A percentile compares a stretch with the other conserved stretches of the same genome.
Conservation (phyloP, 1,140 invertebrate species). For the Zeugodacus cucurbitae region DNA sequence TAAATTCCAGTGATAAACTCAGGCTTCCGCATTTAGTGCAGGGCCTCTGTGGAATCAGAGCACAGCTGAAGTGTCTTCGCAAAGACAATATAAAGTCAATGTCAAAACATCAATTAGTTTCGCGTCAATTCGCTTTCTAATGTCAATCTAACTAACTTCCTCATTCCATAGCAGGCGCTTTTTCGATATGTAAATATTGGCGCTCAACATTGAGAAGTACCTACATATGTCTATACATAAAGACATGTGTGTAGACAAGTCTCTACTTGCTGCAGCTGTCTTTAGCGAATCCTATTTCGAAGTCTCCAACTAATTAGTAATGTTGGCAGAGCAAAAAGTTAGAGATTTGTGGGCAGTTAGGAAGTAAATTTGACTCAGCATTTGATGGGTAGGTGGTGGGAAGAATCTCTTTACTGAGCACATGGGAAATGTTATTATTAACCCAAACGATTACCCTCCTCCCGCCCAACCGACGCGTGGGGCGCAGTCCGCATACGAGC, state of each 20-base stretch:
- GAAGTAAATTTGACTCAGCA: not conserved
- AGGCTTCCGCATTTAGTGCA: not conserved
- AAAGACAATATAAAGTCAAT: constrained; percentile 9
- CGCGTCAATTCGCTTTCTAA: constrained; percentile 32
- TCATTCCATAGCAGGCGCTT: not conserved
- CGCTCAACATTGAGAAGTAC: not conserved
- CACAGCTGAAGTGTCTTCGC: not conserved
- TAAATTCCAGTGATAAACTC: not conserved
- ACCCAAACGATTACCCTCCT: too few relatives aligned
- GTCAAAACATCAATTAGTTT: constrained; percentile 37
- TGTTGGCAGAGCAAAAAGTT: not conserved
- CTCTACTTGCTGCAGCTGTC: not conserved
- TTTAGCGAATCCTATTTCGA: not conserved
- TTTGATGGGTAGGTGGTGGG: not conserved
- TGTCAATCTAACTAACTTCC: constrained; percentile 33
- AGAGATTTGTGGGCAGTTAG: not conserved
- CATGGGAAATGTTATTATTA: not conserved
- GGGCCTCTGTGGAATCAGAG: not conserved
- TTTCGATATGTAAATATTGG: not conserved
- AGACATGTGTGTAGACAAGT: not conserved
- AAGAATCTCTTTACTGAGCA: not conserved
- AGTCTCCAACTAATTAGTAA: constrained; percentile 26
- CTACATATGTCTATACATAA: not conserved
- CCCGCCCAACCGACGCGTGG: too few relatives aligned
- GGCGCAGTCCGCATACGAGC: too few relatives aligned